These are phyloP conservation scores for Eristalinus sepulchralis DNA, from an alignment of 2,888 invertebrate genomes.

Conservation along the genomic window DNA sequence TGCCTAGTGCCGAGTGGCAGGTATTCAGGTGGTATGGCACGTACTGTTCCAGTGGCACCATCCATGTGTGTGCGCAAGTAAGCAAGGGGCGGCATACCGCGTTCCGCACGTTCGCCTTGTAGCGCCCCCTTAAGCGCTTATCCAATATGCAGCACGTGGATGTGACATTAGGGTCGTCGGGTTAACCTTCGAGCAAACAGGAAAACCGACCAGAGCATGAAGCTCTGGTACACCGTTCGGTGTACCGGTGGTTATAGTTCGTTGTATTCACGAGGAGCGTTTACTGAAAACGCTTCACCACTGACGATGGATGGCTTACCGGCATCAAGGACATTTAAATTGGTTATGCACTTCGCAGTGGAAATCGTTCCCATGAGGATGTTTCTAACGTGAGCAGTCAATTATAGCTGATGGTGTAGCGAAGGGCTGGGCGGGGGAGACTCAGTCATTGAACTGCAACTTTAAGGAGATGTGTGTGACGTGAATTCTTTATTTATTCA, in stretches of 20 bases:
- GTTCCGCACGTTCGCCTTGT: slow-evolving; percentile 7
- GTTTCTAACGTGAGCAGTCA: background rate
- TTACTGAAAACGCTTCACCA: background rate
- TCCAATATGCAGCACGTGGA: slow-evolving; percentile 37
- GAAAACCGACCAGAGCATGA: background rate
- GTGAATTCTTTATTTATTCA: too few relatives aligned
- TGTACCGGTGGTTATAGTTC: background rate
- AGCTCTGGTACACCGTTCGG: background rate
- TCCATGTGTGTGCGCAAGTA: background rate
- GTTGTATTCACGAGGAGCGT: background rate
- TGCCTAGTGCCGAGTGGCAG: background rate
- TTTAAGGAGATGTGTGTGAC: too few relatives aligned
- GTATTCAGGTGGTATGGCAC: slow-evolving; percentile 16
- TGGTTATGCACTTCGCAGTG: background rate
- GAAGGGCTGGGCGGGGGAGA: too few relatives aligned
- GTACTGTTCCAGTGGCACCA: slow-evolving; percentile 1
- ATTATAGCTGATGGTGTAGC: background rate
- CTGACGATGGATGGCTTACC: background rate
- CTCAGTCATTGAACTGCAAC: too few relatives aligned
- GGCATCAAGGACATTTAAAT: background rate
- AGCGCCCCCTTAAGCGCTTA: slow-evolving; percentile 23
- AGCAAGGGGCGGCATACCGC: background rate
- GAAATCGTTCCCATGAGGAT: background rate
- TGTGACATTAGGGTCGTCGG: background rate
- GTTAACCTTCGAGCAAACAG: background rate